Evolutionary conservation across 2,888 invertebrate species (phyloP).

Genomic region (Yponomeuta sedellus): DNA sequence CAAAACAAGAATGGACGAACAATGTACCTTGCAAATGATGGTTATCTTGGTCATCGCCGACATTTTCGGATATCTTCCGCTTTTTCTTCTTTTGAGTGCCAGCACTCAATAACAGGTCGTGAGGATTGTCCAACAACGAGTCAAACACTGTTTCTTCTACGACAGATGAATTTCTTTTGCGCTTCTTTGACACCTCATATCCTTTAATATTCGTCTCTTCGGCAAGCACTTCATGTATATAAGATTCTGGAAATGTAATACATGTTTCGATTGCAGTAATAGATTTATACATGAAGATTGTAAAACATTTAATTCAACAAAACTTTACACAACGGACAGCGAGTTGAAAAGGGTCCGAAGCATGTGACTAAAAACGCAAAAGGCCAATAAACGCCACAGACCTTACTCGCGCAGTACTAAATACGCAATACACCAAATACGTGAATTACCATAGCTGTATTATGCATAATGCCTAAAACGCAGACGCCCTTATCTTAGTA

Average conservation of each 20-base stretch:
- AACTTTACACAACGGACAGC: no score
- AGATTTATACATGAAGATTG: no score
- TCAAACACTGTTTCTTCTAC: background rate
- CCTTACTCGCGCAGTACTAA: no score
- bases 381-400: no score
- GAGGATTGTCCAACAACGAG: background rate
- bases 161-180: constrained; percentile 35
- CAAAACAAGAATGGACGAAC: no score
- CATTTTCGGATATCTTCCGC: background rate
- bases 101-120: background rate
- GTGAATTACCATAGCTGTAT: no score
- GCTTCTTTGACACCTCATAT: constrained; percentile 29
- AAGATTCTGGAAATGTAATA: constrained; percentile 15
- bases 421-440: no score
- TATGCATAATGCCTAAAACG: no score
- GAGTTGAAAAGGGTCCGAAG: no score
- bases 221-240: constrained; percentile 16
- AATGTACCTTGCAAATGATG: background rate
- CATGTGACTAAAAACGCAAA: no score
- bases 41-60: background rate
- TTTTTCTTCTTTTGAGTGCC: constrained; percentile 1
- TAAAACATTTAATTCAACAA: no score
- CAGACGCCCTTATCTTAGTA: no score
- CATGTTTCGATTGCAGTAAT: background rate
- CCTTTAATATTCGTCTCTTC: constrained; percentile 13